phyloP scores from a whole-genome alignment of 35 echinoderm and acorn worm genomes.

The Ophiothrix spiculata region DNA sequence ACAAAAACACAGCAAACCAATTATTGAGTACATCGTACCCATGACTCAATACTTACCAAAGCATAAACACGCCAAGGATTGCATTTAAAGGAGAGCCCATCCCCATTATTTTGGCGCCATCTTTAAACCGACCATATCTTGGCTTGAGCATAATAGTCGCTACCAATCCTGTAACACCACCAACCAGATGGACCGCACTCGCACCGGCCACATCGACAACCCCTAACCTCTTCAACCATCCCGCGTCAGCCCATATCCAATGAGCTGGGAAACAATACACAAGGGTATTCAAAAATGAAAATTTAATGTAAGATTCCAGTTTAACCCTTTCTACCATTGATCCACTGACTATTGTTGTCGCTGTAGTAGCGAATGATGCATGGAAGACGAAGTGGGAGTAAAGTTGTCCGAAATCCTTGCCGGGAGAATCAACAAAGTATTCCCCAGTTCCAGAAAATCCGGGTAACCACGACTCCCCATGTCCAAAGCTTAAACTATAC shows the following conservation, averaged over 20 bases:
- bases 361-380: constrained; percentile 90
- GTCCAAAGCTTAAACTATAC: constrained; percentile 56
- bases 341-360: constrained; percentile 80
- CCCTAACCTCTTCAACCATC: constrained; percentile 62
- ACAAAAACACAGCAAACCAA: too few species aligned
- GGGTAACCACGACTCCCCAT: constrained; percentile 15
- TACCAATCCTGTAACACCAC: constrained; percentile 81
- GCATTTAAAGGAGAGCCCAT: constrained; percentile 85
- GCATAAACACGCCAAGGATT: constrained; percentile 89
- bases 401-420: constrained; percentile 41
- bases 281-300: constrained; percentile 86
- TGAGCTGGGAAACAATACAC: constrained; percentile 80
- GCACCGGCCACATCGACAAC: constrained; percentile 87
- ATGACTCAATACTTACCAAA: constrained; percentile 89
- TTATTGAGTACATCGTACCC: too few species aligned
- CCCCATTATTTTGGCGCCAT: neutral
- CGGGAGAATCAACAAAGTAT: constrained; percentile 52
- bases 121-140: constrained; percentile 71
- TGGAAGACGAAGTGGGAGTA: constrained; percentile 93
- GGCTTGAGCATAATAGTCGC: constrained; percentile 88
- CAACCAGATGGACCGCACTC: constrained; percentile 76
- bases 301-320: constrained; percentile 80
- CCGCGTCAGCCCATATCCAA: constrained; percentile 74
- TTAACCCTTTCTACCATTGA: constrained; percentile 88
- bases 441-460: constrained; percentile 52